Evolutionary conservation across 2,113 vertebrate species (phyloP).

Genomic region (Rutilus rutilus): DNA sequence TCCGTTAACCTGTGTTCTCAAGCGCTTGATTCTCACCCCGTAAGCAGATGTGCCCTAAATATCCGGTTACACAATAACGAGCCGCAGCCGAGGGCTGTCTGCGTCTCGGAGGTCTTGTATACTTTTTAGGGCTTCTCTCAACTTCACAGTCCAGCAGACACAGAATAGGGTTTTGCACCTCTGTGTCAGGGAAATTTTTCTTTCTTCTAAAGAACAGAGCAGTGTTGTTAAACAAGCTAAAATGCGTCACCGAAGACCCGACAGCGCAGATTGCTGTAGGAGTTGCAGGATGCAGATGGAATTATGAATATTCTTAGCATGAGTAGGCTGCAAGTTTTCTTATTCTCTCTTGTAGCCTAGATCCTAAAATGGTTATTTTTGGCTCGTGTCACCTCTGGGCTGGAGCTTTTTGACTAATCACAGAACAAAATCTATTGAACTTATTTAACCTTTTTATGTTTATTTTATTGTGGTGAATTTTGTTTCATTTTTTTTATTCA

Average conservation of each 20-base stretch:
- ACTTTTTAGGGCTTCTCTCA: constrained; percentile 17
- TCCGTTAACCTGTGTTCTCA: constrained; percentile 22
- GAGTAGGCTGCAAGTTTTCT: background rate
- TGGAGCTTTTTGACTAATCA: too few species aligned
- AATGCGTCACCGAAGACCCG: background rate
- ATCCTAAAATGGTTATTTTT: too few species aligned
- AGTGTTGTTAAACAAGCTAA: background rate
- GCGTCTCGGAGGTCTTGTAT: constrained; percentile 6
- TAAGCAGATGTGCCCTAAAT: constrained; percentile 23
- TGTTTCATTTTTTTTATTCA: background rate
- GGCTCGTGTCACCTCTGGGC: too few species aligned
- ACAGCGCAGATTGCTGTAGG: background rate
- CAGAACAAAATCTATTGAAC: too few species aligned
- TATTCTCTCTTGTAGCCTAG: too few species aligned
- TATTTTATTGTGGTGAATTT: background rate
- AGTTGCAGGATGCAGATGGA: background rate
- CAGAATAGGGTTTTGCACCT: constrained; percentile 27
- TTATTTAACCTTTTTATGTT: too few species aligned
- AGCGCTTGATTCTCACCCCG: background rate
- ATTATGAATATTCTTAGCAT: background rate
- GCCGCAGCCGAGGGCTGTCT: constrained; percentile 10
- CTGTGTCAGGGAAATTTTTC: constrained; percentile 15
- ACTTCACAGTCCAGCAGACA: constrained; percentile 13
- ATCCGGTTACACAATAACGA: constrained; percentile 16
- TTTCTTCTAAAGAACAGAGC: constrained; percentile 4